Percentiles rank a stretch among this genome's conserved stretches.
Evolutionary conservation across 2,113 vertebrate genomes (phyloP).

Genomic region (Passer montanus): DNA sequence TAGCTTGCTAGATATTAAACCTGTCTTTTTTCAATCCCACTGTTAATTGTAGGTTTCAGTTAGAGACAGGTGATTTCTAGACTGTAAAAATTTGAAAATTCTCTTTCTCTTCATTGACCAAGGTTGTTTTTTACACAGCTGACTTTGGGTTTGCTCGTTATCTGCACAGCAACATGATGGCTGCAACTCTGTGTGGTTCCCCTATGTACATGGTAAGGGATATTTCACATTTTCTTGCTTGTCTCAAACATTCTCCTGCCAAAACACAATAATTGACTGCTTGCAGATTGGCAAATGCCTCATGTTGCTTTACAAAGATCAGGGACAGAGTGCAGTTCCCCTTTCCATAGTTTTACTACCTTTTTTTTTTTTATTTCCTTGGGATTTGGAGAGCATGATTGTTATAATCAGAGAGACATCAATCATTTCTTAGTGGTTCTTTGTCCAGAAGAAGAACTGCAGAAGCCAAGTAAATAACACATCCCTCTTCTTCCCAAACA

Average conservation of each 20-base stretch:
- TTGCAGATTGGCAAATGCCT: not conserved
- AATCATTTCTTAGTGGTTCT: not conserved
- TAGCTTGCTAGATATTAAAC: not conserved
- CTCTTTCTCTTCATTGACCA: not conserved
- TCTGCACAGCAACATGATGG: conserved; percentile 99
- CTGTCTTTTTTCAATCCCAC: not conserved
- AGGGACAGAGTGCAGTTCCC: not conserved
- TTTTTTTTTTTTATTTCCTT: not conserved
- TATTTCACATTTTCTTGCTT: not conserved
- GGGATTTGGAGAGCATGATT: not conserved
- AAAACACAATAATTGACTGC: not conserved
- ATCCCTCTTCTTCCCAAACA: not conserved
- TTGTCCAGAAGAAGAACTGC: not conserved
- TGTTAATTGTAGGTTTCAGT: not conserved
- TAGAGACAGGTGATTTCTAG: not conserved
- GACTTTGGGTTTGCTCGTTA: conserved; percentile 98
- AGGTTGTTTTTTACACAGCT: conserved; percentile 77
- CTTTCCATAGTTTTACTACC: not conserved
- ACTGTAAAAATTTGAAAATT: not conserved
- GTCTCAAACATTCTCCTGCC: not conserved
- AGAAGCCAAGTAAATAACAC: not conserved
- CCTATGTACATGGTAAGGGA: conserved; percentile 98
- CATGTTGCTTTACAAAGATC: not conserved
- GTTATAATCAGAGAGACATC: not conserved
- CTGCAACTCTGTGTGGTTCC: conserved; percentile 94